Conservation (phyloP, 2,888 invertebrate species). For the Drosophila setosimentum region DNA sequence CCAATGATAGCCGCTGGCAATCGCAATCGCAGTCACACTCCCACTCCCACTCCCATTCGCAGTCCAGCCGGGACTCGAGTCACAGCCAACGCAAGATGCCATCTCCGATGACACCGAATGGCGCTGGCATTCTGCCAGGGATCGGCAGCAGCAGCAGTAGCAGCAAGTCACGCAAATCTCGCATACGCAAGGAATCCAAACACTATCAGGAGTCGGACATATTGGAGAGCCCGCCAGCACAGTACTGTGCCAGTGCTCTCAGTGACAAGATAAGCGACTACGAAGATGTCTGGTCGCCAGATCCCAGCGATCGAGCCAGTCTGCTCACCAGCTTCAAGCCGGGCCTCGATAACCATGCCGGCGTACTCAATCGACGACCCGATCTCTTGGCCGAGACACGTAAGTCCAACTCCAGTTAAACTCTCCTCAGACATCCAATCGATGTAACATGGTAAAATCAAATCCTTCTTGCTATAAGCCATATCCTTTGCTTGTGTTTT, state of each 20-base stretch:
- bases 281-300: slow-evolving; percentile 96
- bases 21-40: slow-evolving; percentile 84
- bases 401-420: slow-evolving; percentile 56
- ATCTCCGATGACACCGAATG: slow-evolving; percentile 84
- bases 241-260: slow-evolving; percentile 94
- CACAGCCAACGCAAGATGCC: slow-evolving; percentile 86
- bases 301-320: slow-evolving; percentile 87
- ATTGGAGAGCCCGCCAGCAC: slow-evolving; percentile 92
- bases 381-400: slow-evolving; percentile 88
- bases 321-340: slow-evolving; percentile 85
- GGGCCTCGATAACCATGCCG: slow-evolving; percentile 64
- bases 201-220: slow-evolving; percentile 94
- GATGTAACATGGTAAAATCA: neutral
- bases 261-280: slow-evolving; percentile 97
- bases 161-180: slow-evolving; percentile 86
- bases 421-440: neutral
- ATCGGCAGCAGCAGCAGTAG: slow-evolving; percentile 63
- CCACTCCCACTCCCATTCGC: slow-evolving; percentile 54
- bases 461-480: neutral
- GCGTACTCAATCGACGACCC: slow-evolving; percentile 85
- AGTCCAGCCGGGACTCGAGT: slow-evolving; percentile 87
- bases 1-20: slow-evolving; percentile 82
- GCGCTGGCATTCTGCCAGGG: slow-evolving; percentile 75
- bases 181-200: slow-evolving; percentile 87
- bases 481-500: neutral